Base-by-base conservation (phyloP, 2,888 invertebrate genomes). In the Catotricha subobsoleta region DNA sequence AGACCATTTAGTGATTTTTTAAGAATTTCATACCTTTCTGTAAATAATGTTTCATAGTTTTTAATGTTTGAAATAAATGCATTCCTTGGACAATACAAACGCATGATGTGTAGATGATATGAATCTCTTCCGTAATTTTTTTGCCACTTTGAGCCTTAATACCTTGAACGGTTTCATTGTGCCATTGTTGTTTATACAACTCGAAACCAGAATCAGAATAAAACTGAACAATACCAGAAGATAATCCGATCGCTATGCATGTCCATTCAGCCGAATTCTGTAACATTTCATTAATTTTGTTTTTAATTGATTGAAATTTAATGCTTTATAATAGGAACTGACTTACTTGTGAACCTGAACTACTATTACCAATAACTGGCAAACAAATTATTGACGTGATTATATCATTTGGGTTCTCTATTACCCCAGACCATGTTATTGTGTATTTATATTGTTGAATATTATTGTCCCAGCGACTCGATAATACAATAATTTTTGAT, bases 201-300 rank as follows among this genome's bases (percentile, higher is more conserved):
- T 86, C 65, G 43, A 78, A 75, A 13, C 90, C 90, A 46, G 75
- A 77, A 58, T 94, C 91, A 2, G 88, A 87, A 56, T 87, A 92
- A 63, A 92, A 88, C 46, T 80, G 69, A 10, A 94, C 69, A 64
- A 70, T 73, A 15, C 95, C 95, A 48, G 83, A 80, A 50, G 74
- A 76, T 52, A 84, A 81, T 12, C 94, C 95, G 43, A 90, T 71
- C 45, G 80, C 74, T 45, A 94, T 71, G 56, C 90, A 91, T 12
- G 88, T 91, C 94, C 94, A 95, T 58, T 95, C 94, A 20, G 86
- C 76, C 6, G 75, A 76, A 54, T 77, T 68, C 71, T 72, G 57
- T 37, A 51, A 52, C 6, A 30, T n/a, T 19, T 15, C 10, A 13
- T 27, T 25, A 25, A 8, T 23, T 20, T 29, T 3, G 15, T 20